A percentile compares a stretch with the other conserved stretches of the same genome.
Conservation (phyloP, 1,140 invertebrate species). For the Copidosoma floridanum region DNA sequence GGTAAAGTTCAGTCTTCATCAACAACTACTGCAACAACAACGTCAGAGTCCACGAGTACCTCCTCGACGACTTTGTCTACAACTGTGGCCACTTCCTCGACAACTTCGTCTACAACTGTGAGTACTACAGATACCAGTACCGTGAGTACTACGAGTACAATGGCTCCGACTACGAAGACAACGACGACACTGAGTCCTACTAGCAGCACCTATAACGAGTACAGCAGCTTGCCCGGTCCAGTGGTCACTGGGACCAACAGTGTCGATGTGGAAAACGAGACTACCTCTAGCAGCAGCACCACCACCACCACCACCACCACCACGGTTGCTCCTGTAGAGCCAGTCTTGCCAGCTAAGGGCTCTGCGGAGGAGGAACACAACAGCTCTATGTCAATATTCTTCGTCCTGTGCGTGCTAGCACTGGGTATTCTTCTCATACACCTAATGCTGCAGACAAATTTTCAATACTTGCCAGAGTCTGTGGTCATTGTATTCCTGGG, state of each 20-base stretch:
- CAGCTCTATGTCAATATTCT: slow-evolving; percentile 95
- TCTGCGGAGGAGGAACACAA: slow-evolving; percentile 93
- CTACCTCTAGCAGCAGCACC: slow-evolving; percentile 44
- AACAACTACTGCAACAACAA: too few species aligned
- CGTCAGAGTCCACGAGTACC: too few species aligned
- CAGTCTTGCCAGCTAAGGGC: slow-evolving; percentile 78
- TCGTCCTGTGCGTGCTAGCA: slow-evolving; percentile 89
- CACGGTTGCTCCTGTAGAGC: slow-evolving; percentile 63
- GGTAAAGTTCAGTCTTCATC: too few species aligned
- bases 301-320: slow-evolving; percentile 53
- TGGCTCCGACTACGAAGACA: too few species aligned
- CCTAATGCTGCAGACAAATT: slow-evolving; percentile 90
- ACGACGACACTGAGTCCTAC: too few species aligned
- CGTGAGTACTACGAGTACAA: too few species aligned
- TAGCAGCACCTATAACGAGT: not conserved
- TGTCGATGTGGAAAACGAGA: slow-evolving; percentile 26
- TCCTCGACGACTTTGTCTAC: too few species aligned
- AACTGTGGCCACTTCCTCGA: too few species aligned
- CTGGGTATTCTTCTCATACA: slow-evolving; percentile 93
- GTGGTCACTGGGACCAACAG: slow-evolving; percentile 18
- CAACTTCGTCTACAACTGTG: too few species aligned
- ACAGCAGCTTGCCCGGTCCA: not conserved
- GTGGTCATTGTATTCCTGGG: slow-evolving; percentile 96
- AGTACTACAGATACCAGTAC: too few species aligned
- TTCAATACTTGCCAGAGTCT: slow-evolving; percentile 95